phyloP scores from a whole-genome alignment of 2,888 invertebrate species.

The Aphodius sticticus region DNA sequence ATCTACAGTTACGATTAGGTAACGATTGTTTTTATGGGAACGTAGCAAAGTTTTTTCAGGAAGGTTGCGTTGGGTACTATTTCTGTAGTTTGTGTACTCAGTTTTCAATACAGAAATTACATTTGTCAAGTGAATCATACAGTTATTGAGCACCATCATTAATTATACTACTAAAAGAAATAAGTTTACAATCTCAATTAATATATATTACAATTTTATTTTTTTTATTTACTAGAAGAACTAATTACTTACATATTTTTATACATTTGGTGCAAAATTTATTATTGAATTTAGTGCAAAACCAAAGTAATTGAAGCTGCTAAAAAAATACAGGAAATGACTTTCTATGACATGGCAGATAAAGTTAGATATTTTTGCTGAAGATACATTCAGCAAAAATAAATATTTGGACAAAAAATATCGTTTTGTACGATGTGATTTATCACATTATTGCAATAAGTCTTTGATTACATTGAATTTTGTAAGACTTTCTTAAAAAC shows the following conservation, averaged over 20 bases:
- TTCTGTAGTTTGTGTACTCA: neutral
- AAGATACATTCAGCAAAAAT: too few species aligned
- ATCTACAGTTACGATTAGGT: slow-evolving; percentile 32
- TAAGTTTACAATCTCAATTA: neutral
- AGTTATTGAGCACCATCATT: neutral
- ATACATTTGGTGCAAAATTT: too few species aligned
- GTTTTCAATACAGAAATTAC: neutral
- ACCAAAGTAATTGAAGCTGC: slow-evolving; percentile 30
- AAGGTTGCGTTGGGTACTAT: neutral
- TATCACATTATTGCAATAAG: too few species aligned
- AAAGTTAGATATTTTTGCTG: too few species aligned
- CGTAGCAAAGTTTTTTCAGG: neutral
- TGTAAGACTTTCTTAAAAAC: too few species aligned
- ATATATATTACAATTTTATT: neutral
- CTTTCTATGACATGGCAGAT: too few species aligned
- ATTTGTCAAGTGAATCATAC: neutral
- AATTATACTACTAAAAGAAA: neutral
- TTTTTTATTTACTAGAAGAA: neutral
- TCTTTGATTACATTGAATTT: too few species aligned
- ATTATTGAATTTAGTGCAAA: too few species aligned
- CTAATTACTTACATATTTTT: neutral
- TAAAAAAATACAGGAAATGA: too few species aligned
- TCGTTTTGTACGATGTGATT: too few species aligned
- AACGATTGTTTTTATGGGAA: slow-evolving; percentile 10
- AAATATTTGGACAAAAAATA: too few species aligned